Base-by-base conservation (phyloP, 2,888 invertebrate genomes). In the Deilephila porcellus region DNA sequence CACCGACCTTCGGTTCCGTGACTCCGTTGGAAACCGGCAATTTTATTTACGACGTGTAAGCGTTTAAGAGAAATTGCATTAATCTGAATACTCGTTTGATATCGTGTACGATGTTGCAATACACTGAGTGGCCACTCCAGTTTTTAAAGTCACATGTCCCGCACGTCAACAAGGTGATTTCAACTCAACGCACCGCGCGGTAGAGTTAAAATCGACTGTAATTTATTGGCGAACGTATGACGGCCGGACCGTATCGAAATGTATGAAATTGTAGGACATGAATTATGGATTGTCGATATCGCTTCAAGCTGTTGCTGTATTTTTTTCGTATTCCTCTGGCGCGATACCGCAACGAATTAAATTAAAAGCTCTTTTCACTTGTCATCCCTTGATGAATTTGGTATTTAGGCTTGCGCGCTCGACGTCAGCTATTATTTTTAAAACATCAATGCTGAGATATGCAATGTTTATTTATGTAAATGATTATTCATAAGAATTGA, bases 271-370 rank as follows among this genome's bases (percentile, higher is more conserved):
- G 94, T 94, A 90, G 90, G 93, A 93, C 94, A 94, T 94, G 94
- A 94, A 94, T 94, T 94, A 94, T 94, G 93, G 93, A 94, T 94
- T 94, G 94, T 94, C 94, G 94, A 94, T 94, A 94, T 92, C 92
- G 94, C 93, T 93, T 88, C 93, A 94, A 94, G 94, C 94, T 94
- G 94, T 94, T 93, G 91, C 92, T 91, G 88, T 93, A 86, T 92
- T 93, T 94, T 93, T 94, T 93, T 91, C 89, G 87, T 90, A 88
- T 90, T 91, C 82, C 91, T 90, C 90, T 82, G 89, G 90, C 90
- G 90, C 91, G 90, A 91, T 91, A 93, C 94, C 94, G 90, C 94
- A 93, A 90, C 94, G 94, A 93, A 94, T 94, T 94, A 94, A 94
- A 94, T 94, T 94, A 94, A 94, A 94, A 93, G 93, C 93, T 94